Conservation (phyloP, 2,797 vertebrate genomes). For the Fundulus diaphanus region DNA sequence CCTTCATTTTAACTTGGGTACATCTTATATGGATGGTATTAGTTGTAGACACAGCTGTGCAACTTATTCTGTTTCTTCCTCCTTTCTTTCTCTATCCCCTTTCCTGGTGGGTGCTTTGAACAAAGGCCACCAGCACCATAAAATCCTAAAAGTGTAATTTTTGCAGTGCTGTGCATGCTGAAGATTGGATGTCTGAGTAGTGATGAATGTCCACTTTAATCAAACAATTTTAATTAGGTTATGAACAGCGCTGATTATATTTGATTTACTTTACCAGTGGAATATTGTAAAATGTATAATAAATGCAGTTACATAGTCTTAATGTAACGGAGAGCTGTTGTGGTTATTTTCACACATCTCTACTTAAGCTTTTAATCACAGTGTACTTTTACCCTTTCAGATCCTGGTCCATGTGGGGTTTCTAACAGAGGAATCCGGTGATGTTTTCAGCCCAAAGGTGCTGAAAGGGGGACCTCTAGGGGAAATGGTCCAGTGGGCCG, state of each 20-base stretch:
- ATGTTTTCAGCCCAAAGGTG: constrained; percentile 96
- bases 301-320: not conserved
- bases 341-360: not conserved
- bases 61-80: not conserved
- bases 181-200: too few relatives aligned
- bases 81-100: not conserved
- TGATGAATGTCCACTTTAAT: not conserved
- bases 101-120: not conserved
- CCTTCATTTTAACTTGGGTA: not conserved
- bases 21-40: not conserved
- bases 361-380: not conserved
- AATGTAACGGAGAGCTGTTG: not conserved
- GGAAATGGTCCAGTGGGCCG: constrained; percentile 99
- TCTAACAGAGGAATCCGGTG: constrained; percentile 96
- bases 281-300: not conserved
- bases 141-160: not conserved
- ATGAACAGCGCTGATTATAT: not conserved
- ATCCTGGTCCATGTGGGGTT: constrained; percentile 96
- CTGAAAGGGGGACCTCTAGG: constrained; percentile 95
- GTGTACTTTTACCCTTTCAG: constrained; percentile 65
- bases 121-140: not conserved
- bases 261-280: not conserved
- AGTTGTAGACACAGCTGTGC: not conserved
- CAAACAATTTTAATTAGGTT: not conserved
- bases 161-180: too few relatives aligned